phyloP scores from a whole-genome alignment of 2,113 vertebrate genomes.

The Heterocephalus glaber region DNA sequence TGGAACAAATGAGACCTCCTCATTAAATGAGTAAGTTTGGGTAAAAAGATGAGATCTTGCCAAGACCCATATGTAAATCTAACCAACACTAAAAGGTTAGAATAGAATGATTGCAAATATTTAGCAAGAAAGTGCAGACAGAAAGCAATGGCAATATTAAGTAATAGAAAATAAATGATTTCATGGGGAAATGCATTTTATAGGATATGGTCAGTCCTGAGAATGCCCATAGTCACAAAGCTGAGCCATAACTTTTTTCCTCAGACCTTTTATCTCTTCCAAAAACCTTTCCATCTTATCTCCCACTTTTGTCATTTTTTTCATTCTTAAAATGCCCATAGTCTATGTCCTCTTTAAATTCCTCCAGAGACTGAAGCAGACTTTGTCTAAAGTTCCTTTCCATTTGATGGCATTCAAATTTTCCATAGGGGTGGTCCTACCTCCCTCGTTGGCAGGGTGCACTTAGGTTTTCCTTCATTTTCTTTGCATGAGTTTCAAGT shows the following conservation, averaged over 20 bases:
- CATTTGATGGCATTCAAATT: conserved; percentile 38
- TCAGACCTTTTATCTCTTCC: conserved; percentile 70
- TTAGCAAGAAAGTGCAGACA: conserved; percentile 41
- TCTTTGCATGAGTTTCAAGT: conserved; percentile 69
- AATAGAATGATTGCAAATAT: conserved; percentile 26
- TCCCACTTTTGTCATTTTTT: conserved; percentile 65
- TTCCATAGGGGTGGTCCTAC: conserved; percentile 27
- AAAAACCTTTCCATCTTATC: conserved; percentile 69
- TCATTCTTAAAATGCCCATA: conserved; percentile 68
- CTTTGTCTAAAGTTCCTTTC: conserved; percentile 73
- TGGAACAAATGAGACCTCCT: conserved; percentile 22
- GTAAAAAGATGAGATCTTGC: conserved; percentile 52
- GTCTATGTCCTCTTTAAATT: conserved; percentile 75
- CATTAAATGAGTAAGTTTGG: conserved; percentile 21
- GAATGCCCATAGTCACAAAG: conserved; percentile 60
- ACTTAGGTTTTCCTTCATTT: conserved; percentile 64
- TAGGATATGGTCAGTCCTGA: conserved; percentile 32
- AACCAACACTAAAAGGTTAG: conserved; percentile 16
- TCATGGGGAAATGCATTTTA: conserved; percentile 44
- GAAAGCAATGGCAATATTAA: conserved; percentile 49
- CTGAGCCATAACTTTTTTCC: conserved; percentile 68
- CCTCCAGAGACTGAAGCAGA: conserved; percentile 70
- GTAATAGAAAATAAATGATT: conserved; percentile 51
- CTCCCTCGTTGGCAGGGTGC: conserved; percentile 39
- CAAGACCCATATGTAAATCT: conserved; percentile 13